Evolutionary conservation across 1,140 invertebrate genomes (phyloP), one percentile per base, ranked within the genome.

Genomic region (Notospermus geniculatus): DNA sequence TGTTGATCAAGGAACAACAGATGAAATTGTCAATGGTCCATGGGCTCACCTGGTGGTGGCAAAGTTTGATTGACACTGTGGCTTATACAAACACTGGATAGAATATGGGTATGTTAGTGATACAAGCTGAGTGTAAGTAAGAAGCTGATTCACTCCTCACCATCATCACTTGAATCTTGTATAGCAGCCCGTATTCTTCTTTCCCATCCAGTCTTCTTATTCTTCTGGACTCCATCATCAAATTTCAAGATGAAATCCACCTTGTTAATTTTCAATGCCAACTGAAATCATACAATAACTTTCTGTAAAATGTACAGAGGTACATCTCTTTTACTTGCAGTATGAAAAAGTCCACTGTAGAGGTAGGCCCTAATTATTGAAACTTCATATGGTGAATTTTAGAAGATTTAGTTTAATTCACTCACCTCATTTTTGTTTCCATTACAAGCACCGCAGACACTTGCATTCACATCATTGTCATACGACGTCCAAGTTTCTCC

Each of bases 121-220:
- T n/a, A n/a, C n/a, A n/a, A n/a, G n/a, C n/a, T n/a, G n/a, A n/a
- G n/a, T n/a, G n/a, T n/a, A n/a, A n/a, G 13, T 69, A 63, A 57
- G 29, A 63, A 52, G 52, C 25, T 36, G 32, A 36, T 36, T 36
- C 4, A 7, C 15, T 36, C 15, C 32, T 17, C 43, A 71, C 67
- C 68, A 41, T 55, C 56, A 55, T 66, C 65, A 23, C 39, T 23
- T 1, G 60, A 57, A 32, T 69, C 70, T 53, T 72, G 62, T n/a
- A 73, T 45, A 45, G 66, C 61, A 54, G 67, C 64, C 28, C 74
- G 57, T 19, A 78, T 52, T 22, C 68, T 50, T 56, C 74, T 69
- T 53, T 75, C 65, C 71, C 67, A 78, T 7, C 76, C 75, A 5
- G 74, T 76, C 52, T 70, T 72, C 60, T 76, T 78, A 55, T 77